These are phyloP conservation scores for Sphecodes monilicornis DNA, from an alignment of 2,888 invertebrate species.

Conservation along the genomic window DNA sequence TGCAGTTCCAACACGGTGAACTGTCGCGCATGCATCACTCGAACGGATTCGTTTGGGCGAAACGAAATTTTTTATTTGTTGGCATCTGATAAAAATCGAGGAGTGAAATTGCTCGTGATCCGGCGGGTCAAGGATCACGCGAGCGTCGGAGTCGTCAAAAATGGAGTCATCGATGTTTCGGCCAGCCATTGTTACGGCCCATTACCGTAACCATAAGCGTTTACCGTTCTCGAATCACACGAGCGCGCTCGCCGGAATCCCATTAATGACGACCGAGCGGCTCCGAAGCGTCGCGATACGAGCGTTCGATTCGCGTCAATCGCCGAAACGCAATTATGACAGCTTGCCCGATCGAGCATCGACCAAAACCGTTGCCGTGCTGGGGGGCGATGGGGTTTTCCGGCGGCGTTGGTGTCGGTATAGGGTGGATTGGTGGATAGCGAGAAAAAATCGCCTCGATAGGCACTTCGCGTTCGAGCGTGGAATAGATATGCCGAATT, in stretches of 20 bases:
- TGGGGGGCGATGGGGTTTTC: background rate
- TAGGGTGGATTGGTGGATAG: background rate
- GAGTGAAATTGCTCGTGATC: background rate
- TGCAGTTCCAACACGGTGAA: background rate
- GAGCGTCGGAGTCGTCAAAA: conserved; percentile 26
- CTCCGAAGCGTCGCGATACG: conserved; percentile 49
- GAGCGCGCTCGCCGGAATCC: conserved; percentile 37
- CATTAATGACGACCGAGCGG: conserved; percentile 51
- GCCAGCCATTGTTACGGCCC: conserved; percentile 49
- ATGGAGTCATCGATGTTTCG: conserved; percentile 45
- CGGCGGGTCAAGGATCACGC: background rate
- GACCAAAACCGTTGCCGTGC: background rate
- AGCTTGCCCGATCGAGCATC: conserved; percentile 6
- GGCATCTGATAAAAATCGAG: background rate
- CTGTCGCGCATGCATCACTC: background rate
- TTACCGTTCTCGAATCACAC: conserved; percentile 56
- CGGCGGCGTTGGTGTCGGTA: background rate
- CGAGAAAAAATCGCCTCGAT: conserved; percentile 47
- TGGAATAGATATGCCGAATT: conserved; percentile 47
- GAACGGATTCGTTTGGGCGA: background rate
- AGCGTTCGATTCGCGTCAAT: conserved; percentile 48
- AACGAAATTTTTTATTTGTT: background rate
- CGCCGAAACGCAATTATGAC: conserved; percentile 60
- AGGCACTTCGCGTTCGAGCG: conserved; percentile 46
- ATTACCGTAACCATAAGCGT: conserved; percentile 62